Conservation (phyloP, 2,113 vertebrate genomes). For the Bambusicola thoracicus region DNA sequence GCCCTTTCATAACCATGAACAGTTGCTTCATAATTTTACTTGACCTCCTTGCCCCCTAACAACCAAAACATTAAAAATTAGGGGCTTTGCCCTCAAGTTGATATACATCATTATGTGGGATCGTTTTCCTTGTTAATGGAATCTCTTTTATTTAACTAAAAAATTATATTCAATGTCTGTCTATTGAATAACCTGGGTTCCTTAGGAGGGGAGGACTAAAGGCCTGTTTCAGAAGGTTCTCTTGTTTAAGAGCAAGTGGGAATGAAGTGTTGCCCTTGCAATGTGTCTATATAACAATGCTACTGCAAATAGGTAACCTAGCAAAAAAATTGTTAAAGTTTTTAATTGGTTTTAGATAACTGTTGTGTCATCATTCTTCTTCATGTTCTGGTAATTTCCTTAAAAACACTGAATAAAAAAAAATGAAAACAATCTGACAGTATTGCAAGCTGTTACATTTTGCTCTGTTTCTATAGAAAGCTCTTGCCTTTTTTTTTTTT, state of each 20-base stretch:
- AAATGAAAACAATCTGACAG: slow-evolving; percentile 2
- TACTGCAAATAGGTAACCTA: background rate
- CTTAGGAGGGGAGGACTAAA: background rate
- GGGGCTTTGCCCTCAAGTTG: background rate
- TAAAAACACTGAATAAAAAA: background rate
- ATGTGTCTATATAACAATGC: background rate
- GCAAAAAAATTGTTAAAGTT: background rate
- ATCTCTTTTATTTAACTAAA: background rate
- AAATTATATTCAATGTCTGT: background rate
- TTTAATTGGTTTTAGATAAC: background rate
- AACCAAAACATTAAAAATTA: background rate
- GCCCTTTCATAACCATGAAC: background rate
- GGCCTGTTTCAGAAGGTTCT: background rate
- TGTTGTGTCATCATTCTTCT: background rate
- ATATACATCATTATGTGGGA: background rate
- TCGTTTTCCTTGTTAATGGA: background rate
- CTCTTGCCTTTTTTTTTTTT: background rate
- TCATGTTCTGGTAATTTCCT: background rate
- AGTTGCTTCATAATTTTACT: background rate
- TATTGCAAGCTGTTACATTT: slow-evolving; percentile 14
- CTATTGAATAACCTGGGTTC: background rate
- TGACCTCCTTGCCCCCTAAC: background rate
- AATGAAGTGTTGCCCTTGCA: background rate
- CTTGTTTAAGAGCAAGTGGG: background rate
- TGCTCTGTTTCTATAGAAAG: background rate